These are phyloP conservation scores for Leptinotarsa lineolata DNA, from an alignment of 1,140 invertebrate species.

Conservation along the genomic window DNA sequence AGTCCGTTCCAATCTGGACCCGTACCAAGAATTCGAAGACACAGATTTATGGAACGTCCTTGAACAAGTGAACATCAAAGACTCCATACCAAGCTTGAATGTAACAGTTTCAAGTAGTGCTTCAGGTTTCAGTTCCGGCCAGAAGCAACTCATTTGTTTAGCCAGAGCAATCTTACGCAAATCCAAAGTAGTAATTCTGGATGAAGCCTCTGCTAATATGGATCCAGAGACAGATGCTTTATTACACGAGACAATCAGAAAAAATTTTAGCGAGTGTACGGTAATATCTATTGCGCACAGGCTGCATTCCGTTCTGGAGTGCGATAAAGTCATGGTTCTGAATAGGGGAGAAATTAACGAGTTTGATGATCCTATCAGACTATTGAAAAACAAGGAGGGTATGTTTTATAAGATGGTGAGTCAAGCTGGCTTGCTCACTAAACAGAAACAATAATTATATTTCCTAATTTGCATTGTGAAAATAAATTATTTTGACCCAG, in stretches of 20 bases:
- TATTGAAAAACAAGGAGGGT: conserved; percentile 64
- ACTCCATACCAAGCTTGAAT: conserved; percentile 64
- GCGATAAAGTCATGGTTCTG: conserved; percentile 66
- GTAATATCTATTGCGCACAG: conserved; percentile 86
- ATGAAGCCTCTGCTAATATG: conserved; percentile 75
- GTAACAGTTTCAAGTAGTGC: conserved; percentile 69
- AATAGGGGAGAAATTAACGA: conserved; percentile 67
- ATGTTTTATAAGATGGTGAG: conserved; percentile 67
- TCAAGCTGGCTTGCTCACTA: conserved; percentile 55
- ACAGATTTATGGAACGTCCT: conserved; percentile 79
- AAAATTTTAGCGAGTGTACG: conserved; percentile 75
- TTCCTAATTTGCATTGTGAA: too few species aligned
- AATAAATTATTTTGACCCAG: too few species aligned
- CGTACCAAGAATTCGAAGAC: conserved; percentile 76
- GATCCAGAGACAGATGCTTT: conserved; percentile 73
- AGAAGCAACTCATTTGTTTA: conserved; percentile 79
- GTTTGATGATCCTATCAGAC: conserved; percentile 66
- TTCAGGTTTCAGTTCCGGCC: conserved; percentile 75
- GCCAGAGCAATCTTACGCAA: conserved; percentile 75
- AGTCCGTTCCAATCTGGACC: conserved; percentile 81
- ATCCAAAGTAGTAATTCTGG: conserved; percentile 80
- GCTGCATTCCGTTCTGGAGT: conserved; percentile 79
- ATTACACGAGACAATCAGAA: conserved; percentile 73
- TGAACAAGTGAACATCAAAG: conserved; percentile 74
- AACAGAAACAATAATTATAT: too few species aligned